These are phyloP conservation scores for Empidonax traillii DNA, from an alignment of 2,113 vertebrate genomes.

Conservation along the genomic window DNA sequence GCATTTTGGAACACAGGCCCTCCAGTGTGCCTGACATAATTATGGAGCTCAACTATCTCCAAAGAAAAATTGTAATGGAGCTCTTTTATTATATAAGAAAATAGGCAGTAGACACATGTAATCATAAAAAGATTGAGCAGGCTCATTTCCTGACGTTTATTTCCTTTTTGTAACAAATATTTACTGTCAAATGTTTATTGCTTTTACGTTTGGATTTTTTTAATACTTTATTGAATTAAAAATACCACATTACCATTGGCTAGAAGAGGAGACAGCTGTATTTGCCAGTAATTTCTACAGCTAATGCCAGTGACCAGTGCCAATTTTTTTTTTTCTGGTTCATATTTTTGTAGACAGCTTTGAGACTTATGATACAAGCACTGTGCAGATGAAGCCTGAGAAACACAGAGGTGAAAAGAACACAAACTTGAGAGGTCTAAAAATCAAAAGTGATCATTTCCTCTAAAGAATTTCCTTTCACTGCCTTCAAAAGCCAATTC, in stretches of 20 bases:
- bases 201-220: slow-evolving; percentile 75
- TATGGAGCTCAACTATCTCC: background rate
- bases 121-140: slow-evolving; percentile 62
- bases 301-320: slow-evolving; percentile 68
- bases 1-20: background rate
- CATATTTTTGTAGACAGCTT: slow-evolving; percentile 73
- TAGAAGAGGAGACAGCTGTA: slow-evolving; percentile 74
- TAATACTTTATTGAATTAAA: slow-evolving; percentile 76
- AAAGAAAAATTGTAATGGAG: background rate
- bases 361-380: slow-evolving; percentile 60
- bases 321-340: slow-evolving; percentile 66
- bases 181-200: slow-evolving; percentile 73
- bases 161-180: slow-evolving; percentile 76
- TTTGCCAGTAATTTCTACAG: slow-evolving; percentile 75
- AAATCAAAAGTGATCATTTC: slow-evolving; percentile 16
- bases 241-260: slow-evolving; percentile 79
- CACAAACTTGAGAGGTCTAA: background rate
- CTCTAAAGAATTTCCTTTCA: background rate
- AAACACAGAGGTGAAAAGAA: slow-evolving; percentile 33
- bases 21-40: background rate
- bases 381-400: slow-evolving; percentile 59
- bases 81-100: slow-evolving; percentile 1
- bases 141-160: slow-evolving; percentile 65
- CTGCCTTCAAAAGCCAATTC: background rate
- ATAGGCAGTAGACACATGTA: slow-evolving; percentile 48